These are phyloP conservation scores for Drosophila kambysellisi DNA, from an alignment of 2,888 invertebrate genomes.

Conservation along the genomic window DNA sequence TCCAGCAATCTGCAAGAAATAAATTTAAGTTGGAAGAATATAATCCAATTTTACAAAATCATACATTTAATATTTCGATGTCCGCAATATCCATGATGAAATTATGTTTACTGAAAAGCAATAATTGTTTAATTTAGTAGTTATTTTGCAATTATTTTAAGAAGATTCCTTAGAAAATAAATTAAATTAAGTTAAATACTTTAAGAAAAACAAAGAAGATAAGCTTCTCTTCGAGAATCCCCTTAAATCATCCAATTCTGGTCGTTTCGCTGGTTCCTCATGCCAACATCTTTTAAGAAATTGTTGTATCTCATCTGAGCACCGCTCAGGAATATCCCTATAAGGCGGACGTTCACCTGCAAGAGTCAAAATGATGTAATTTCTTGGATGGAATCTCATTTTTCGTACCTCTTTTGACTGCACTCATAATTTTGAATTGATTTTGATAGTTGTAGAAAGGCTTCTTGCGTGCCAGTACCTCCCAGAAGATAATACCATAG, in stretches of 20 bases:
- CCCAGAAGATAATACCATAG: slow-evolving; percentile 23
- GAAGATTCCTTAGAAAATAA: too few species aligned
- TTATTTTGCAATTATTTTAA: too few species aligned
- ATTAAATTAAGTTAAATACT: background rate
- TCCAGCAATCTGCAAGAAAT: background rate
- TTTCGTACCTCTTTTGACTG: background rate
- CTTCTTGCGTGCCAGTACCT: slow-evolving; percentile 11
- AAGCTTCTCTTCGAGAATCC: fast-evolving
- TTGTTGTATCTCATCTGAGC: background rate
- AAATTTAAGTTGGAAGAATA: background rate
- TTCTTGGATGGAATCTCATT: too few species aligned
- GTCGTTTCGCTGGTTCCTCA: background rate
- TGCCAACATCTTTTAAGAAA: background rate
- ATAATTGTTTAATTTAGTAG: background rate
- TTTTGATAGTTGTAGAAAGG: slow-evolving; percentile 2
- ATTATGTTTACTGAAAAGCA: background rate
- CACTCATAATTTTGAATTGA: background rate
- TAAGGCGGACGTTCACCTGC: background rate
- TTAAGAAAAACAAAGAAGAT: background rate
- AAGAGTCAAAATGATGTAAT: background rate
- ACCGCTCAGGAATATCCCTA: background rate
- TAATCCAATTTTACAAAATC: background rate
- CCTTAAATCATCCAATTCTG: background rate
- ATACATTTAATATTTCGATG: background rate
- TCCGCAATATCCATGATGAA: background rate